Percentiles rank a stretch among this genome's conserved stretches.
Conservation (phyloP, 2,888 invertebrate genomes). For the Trypoxylon attenuatum region DNA sequence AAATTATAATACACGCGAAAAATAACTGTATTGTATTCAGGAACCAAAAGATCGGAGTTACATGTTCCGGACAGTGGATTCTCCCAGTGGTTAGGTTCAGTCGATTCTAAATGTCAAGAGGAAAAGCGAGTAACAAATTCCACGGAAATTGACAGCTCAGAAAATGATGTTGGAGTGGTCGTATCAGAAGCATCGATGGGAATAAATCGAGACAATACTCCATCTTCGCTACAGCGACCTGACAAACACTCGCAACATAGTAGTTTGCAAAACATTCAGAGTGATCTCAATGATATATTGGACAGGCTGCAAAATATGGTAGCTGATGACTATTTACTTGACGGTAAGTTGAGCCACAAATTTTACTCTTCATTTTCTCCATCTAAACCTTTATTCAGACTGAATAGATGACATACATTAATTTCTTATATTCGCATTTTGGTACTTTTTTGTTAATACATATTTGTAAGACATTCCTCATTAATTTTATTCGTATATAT, state of each 20-base stretch:
- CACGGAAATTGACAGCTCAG: conserved; percentile 36
- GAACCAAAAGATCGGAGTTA: conserved; percentile 60
- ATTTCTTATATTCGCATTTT: not conserved
- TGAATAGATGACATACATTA: not conserved
- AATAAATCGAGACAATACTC: conserved; percentile 64
- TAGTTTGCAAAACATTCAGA: conserved; percentile 76
- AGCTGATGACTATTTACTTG: conserved; percentile 81
- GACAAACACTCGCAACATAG: conserved; percentile 72
- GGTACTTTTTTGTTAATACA: conserved; percentile 7
- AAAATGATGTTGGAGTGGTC: conserved; percentile 49
- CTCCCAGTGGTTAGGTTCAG: conserved; percentile 67
- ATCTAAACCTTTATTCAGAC: no score
- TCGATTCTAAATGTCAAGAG: conserved; percentile 44
- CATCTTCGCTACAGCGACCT: conserved; percentile 68
- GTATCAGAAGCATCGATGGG: conserved; percentile 60
- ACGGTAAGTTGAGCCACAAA: conserved; percentile 78
- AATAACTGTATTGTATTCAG: conserved; percentile 40
- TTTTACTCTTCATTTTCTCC: no score
- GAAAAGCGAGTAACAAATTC: conserved; percentile 48
- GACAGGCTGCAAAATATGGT: conserved; percentile 83
- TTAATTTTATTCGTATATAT: conserved; percentile 16
- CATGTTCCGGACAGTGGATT: conserved; percentile 66
- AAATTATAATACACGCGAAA: not conserved
- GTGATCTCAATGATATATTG: conserved; percentile 82
- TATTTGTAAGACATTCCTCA: not conserved